Base-by-base conservation (phyloP, 2,888 invertebrate genomes). In the Aphidius colemani region DNA sequence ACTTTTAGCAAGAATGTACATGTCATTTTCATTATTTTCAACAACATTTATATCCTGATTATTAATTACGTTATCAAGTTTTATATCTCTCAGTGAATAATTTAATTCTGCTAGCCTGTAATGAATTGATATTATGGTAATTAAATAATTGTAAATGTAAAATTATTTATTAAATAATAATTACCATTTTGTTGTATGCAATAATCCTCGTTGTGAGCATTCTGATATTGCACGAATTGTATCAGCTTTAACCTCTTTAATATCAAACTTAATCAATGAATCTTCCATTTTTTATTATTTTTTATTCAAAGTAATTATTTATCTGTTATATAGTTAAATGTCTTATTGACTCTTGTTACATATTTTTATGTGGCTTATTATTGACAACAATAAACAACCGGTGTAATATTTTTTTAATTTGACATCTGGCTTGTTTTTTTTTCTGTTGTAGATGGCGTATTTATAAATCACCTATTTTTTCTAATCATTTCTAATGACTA, bases 111-210 rank as follows among this genome's bases (percentile, higher is more conserved):
- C 88, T 65, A 95, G 85, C 87, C 87, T 87, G 69, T 51, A 53
- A 53, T 53, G 11, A 18, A 41, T 55, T 48, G 8, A 13, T 51
- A 49, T 44, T 45, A 13, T 57, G 13, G 1, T 53, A 18, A 8
- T 53, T 46, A 44, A 39, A 39, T 39, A 9, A 18, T 13, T 11
- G 9, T 7, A 10, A 18, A 2, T 18, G 6, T 4, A 7, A 40
- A n/a, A 40, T 48, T 56, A 0, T n/a, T n/a, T 11, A 48, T 48
- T 8, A 44, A 7, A 56, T 43, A 49, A 13, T 75, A 84, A 55
- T 45, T 72, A 75, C 95, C 95, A 95, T 86, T 95, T 95, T 18
- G 91, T 89, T 68, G 90, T 91, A 75, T 95, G 90, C 68, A 88
- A 83, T 58, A 96, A 84, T 45, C 95, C 93, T 61, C 95, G 87